Evolutionary conservation across 2,888 invertebrate genomes (phyloP), one percentile per base, ranked within the genome.

Genomic region (Thymelicus sylvestris): DNA sequence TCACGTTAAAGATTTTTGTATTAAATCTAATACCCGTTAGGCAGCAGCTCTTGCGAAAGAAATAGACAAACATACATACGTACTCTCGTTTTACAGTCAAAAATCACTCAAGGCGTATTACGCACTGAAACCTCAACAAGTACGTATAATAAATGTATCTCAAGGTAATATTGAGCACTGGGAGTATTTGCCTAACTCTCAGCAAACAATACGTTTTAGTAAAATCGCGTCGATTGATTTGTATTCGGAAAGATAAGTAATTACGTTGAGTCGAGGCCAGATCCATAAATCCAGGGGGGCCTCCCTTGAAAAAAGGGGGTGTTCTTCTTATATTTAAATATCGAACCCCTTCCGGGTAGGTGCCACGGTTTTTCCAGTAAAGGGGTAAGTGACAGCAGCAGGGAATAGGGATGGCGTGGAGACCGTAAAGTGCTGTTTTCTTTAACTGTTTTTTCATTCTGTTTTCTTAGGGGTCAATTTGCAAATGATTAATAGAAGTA

Each of bases 261-360:
- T 93, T 93, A 92, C 92, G 87, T 83, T 81, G 87, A 87, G 89
- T 88, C 84, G 83, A 84, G 89, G 89, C 86, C 88, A 92, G 93
- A 93, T 93, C 93, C 92, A 93, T 93, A 93, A 92, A 93, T 93
- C 93, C 93, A 84, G 76, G 84, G 83, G 81, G 79, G 81, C 80
- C 88, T 84, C 89, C 91, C 88, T 87, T 88, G 84, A 89, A 92
- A 93, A 93, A 91, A 90, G 90, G 92, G 93, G 92, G 92, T 86
- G 90, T 90, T 92, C 92, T 93, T 93, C 93, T 93, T 93, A 93
- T 93, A 93, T 93, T 93, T 93, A 93, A 93, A 93, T 93, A 93
- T 93, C 92, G 92, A 87, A 91, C 93, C 91, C 93, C 93, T 93
- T 93, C 93, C 93, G 93, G 93, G 93, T 93, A 93, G 93, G 92